phyloP scores from a whole-genome alignment of 1,140 invertebrate species.

The Holcopasites calliopsidis region DNA sequence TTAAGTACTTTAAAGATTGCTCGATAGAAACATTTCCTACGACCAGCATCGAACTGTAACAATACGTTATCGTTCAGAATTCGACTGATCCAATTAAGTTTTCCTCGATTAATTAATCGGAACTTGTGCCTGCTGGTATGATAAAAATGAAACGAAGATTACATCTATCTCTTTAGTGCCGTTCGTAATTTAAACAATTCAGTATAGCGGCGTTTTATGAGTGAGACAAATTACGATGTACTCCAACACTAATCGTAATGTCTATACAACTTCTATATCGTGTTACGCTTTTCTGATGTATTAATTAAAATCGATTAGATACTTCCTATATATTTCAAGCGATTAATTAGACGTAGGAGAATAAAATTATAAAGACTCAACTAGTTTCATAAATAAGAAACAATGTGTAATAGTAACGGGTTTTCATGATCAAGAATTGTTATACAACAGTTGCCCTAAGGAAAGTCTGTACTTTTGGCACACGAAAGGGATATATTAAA shows the following conservation, averaged over 20 bases:
- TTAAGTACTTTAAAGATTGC: conserved; percentile 32
- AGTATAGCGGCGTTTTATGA: neutral
- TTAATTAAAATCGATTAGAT: neutral
- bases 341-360: neutral
- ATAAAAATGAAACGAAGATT: neutral
- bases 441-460: neutral
- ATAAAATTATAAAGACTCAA: neutral
- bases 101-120: neutral
- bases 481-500: conserved; percentile 14
- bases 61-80: neutral
- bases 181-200: neutral
- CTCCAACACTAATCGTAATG: conserved; percentile 10
- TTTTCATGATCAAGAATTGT: conserved; percentile 7
- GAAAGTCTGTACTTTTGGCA: conserved; percentile 45
- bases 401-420: neutral
- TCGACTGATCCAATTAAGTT: neutral
- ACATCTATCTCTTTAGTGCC: neutral
- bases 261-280: neutral
- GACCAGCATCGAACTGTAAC: conserved; percentile 5
- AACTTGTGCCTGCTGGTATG: too few relatives aligned
- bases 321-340: too few relatives aligned
- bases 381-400: neutral
- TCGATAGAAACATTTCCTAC: conserved; percentile 16
- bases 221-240: neutral
- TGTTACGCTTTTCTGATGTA: neutral